phyloP scores from a whole-genome alignment of 2,113 vertebrate species.

The Chrysochloris asiatica region DNA sequence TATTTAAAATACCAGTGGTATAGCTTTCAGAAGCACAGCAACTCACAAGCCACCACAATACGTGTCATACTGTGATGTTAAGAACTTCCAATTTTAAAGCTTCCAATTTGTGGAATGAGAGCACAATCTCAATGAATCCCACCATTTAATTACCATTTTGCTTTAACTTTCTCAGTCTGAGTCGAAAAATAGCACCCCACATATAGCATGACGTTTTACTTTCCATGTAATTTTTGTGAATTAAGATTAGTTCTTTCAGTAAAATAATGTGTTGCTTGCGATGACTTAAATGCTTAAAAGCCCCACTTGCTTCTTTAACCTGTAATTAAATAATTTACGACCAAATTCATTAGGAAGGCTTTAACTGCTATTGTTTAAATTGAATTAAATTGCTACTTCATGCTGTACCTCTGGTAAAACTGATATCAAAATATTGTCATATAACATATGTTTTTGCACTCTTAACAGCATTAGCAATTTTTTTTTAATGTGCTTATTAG shows the following conservation, averaged over 20 bases:
- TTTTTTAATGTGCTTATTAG: no score
- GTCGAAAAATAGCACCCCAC: conserved; percentile 29
- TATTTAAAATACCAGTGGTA: no score
- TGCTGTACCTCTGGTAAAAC: background rate
- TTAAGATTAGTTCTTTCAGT: conserved; percentile 25
- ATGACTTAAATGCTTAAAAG: conserved; percentile 23
- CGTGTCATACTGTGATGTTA: no score
- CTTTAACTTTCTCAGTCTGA: conserved; percentile 43
- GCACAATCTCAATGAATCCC: background rate
- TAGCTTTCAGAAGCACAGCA: no score
- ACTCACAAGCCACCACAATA: no score
- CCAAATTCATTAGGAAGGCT: background rate
- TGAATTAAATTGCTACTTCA: no score
- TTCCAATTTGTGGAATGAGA: background rate
- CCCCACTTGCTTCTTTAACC: background rate
- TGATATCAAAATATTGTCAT: conserved; percentile 28
- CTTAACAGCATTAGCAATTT: no score
- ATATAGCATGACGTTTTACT: conserved; percentile 36
- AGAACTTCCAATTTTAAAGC: background rate
- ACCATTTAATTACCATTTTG: conserved; percentile 50
- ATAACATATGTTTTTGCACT: no score
- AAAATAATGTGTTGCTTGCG: conserved; percentile 42
- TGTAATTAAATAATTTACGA: conserved; percentile 48
- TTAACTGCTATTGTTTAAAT: conserved; percentile 19
- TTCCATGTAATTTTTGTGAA: conserved; percentile 52